Evolutionary conservation across 2,113 vertebrate genomes (phyloP).

Genomic region (Lamprologus tigripictilis): DNA sequence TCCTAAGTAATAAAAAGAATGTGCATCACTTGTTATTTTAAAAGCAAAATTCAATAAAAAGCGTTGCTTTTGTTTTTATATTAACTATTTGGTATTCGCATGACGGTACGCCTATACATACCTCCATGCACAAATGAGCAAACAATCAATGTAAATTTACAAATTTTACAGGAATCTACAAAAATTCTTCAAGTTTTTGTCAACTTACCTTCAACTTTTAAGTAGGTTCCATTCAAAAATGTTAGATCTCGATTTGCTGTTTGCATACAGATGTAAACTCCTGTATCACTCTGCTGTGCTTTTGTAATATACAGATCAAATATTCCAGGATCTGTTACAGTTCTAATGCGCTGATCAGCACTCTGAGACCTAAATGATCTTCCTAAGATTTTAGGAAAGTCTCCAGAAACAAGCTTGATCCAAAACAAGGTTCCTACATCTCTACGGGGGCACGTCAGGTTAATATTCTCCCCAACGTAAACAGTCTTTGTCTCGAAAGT

Average conservation of each 20-base stretch:
- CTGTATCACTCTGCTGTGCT: neutral
- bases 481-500: neutral
- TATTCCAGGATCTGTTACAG: neutral
- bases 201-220: slow-evolving; percentile 37
- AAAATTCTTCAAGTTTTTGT: rapidly evolving
- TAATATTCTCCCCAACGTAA: neutral
- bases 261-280: slow-evolving; percentile 27
- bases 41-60: rapidly evolving
- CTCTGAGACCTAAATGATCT: rapidly evolving
- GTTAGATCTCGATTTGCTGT: rapidly evolving
- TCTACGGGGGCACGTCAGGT: neutral
- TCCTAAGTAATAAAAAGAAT: rapidly evolving
- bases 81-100: rapidly evolving
- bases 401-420: slow-evolving; percentile 12
- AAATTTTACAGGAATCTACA: rapidly evolving
- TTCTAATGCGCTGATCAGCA: neutral
- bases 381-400: neutral
- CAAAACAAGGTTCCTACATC: neutral
- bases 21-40: neutral
- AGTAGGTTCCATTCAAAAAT: neutral
- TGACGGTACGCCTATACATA: neutral
- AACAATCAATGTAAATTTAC: neutral
- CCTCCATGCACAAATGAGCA: rapidly evolving
- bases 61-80: rapidly evolving
- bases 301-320: neutral